phyloP scores from a whole-genome alignment of 2,797 vertebrate genomes.

The Mionectes olivaceus region DNA sequence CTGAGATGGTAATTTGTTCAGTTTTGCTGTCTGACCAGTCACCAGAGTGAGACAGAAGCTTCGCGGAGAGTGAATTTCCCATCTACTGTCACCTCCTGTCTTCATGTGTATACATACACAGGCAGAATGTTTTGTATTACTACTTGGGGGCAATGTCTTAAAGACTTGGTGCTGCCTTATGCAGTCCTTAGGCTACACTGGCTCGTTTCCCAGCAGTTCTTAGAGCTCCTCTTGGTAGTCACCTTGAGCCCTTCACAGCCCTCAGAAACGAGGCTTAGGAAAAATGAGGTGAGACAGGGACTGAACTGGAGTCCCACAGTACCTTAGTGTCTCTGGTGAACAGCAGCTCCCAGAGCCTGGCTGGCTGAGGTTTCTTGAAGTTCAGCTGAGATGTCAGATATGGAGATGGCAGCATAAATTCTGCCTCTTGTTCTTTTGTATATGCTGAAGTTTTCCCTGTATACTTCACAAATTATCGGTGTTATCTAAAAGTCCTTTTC shows the following conservation, averaged over 20 bases:
- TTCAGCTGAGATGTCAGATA: not conserved
- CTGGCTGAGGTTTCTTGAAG: not conserved
- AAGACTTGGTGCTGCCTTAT: not conserved
- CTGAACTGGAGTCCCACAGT: not conserved
- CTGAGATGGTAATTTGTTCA: not conserved
- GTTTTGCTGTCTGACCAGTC: not conserved
- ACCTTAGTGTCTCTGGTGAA: not conserved
- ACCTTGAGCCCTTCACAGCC: not conserved
- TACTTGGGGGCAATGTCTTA: not conserved
- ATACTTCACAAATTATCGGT: not conserved
- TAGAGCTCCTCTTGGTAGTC: not conserved
- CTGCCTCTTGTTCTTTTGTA: not conserved
- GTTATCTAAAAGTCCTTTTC: not conserved
- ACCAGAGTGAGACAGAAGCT: not conserved
- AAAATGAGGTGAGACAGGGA: not conserved
- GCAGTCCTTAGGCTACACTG: not conserved
- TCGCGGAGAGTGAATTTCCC: not conserved
- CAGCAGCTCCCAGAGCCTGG: not conserved
- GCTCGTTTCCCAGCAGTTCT: not conserved
- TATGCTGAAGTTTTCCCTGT: not conserved
- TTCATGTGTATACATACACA: fast-evolving
- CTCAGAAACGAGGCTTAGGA: not conserved
- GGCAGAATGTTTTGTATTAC: not conserved
- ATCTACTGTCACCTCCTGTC: not conserved
- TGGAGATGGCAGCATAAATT: not conserved